Evolutionary conservation across 2,113 vertebrate genomes (phyloP).

Genomic region (Labeo catla): DNA sequence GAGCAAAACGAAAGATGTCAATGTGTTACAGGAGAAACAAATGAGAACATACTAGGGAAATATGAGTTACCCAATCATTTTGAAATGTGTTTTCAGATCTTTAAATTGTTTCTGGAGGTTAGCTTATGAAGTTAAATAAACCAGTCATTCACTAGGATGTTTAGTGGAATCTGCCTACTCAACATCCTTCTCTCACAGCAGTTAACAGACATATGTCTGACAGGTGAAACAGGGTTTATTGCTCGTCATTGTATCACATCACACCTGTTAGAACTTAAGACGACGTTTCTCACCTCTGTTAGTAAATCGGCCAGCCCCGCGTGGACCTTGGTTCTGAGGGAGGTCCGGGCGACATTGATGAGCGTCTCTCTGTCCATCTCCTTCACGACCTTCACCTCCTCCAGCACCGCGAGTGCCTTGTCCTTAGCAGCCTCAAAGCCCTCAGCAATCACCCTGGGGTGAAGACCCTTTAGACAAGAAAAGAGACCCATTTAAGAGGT

Average conservation of each 20-base stretch:
- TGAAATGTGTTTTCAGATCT: background rate
- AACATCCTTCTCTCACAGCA: too few relatives aligned
- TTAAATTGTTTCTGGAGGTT: background rate
- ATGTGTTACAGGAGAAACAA: background rate
- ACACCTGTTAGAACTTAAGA: background rate
- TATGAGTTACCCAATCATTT: background rate
- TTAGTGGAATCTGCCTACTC: too few relatives aligned
- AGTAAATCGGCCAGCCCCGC: constrained; percentile 90
- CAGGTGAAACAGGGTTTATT: background rate
- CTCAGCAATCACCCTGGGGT: constrained; percentile 93
- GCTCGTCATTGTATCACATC: background rate
- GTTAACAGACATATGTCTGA: too few relatives aligned
- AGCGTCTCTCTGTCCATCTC: constrained; percentile 95
- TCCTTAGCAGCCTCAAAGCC: constrained; percentile 95
- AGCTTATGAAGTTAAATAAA: background rate
- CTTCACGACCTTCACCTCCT: constrained; percentile 88
- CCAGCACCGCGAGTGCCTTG: constrained; percentile 89
- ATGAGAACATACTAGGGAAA: background rate
- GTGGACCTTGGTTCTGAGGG: constrained; percentile 95
- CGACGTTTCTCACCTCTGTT: constrained; percentile 81
- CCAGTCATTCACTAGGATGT: too few relatives aligned
- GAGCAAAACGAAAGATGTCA: background rate
- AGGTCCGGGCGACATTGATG: constrained; percentile 89
- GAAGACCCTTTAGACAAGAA: constrained; percentile 82
- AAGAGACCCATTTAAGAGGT: background rate